These are phyloP conservation scores for Heterodera filipjevi DNA, from an alignment of 2,888 invertebrate genomes.

Conservation along the genomic window DNA sequence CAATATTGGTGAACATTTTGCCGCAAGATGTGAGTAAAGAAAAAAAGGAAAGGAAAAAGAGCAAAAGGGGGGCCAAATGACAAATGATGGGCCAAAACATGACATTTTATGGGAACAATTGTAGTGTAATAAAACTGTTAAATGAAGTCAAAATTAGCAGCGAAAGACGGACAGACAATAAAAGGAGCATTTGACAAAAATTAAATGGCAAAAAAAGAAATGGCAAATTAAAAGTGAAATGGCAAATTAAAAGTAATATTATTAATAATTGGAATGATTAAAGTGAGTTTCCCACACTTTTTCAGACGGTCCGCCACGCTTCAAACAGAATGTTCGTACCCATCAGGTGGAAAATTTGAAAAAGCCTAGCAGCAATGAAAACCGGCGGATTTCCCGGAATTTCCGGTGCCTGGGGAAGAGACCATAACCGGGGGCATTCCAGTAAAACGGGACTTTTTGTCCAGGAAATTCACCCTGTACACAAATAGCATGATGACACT, in stretches of 20 bases:
- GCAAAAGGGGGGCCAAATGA: background rate
- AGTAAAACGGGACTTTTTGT: too few relatives aligned
- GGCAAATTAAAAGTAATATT: conserved; percentile 50
- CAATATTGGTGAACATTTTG: background rate
- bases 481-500: too few relatives aligned
- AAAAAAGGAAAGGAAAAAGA: background rate
- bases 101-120: background rate
- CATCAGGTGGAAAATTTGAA: conserved; percentile 32
- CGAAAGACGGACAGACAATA: background rate
- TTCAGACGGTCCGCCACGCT: conserved; percentile 48
- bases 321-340: conserved; percentile 44
- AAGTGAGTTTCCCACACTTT: background rate
- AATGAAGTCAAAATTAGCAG: background rate
- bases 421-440: too few relatives aligned
- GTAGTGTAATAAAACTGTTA: background rate
- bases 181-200: background rate
- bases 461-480: too few relatives aligned
- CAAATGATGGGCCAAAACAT: background rate
- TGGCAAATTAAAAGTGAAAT: conserved; percentile 45
- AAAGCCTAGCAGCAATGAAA: too few relatives aligned
- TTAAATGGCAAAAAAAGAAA: background rate
- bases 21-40: conserved; percentile 4
- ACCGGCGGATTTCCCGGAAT: too few relatives aligned
- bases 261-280: conserved; percentile 23
- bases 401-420: too few relatives aligned